Evolutionary conservation across 2,888 invertebrate genomes (phyloP).

Genomic region (Ecdyonurus torrentis): DNA sequence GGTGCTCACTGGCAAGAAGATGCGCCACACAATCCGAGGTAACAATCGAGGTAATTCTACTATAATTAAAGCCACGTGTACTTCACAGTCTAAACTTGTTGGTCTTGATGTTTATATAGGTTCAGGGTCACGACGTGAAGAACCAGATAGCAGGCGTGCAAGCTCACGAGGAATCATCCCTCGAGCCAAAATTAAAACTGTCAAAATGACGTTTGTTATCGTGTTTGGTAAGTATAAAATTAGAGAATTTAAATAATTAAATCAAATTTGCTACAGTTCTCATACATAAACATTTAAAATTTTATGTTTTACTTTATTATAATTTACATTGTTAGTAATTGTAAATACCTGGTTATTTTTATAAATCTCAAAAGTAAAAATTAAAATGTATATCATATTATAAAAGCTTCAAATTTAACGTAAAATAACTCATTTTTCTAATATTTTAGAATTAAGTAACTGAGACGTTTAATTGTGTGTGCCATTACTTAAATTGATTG

Average conservation of each 20-base stretch:
- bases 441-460: no score
- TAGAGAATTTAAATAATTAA: no score
- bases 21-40: not conserved
- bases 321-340: no score
- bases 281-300: not conserved
- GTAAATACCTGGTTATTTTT: no score
- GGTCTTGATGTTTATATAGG: not conserved
- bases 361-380: no score
- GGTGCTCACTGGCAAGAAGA: constrained; percentile 33
- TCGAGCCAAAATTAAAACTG: constrained; percentile 88
- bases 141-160: constrained; percentile 46
- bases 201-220: constrained; percentile 94
- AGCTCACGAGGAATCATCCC: constrained; percentile 89
- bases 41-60: constrained; percentile 31
- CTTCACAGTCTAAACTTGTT: not conserved
- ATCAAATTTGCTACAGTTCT: no score
- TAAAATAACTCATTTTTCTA: no score
- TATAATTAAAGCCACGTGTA: no score
- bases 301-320: not conserved
- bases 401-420: no score
- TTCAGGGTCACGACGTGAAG: constrained; percentile 12
- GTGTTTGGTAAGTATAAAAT: constrained; percentile 69
- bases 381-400: no score
- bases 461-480: no score
- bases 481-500: not conserved